Base-by-base conservation (phyloP, 92 coral and sea anemone species). In the Porites cylindrica region DNA sequence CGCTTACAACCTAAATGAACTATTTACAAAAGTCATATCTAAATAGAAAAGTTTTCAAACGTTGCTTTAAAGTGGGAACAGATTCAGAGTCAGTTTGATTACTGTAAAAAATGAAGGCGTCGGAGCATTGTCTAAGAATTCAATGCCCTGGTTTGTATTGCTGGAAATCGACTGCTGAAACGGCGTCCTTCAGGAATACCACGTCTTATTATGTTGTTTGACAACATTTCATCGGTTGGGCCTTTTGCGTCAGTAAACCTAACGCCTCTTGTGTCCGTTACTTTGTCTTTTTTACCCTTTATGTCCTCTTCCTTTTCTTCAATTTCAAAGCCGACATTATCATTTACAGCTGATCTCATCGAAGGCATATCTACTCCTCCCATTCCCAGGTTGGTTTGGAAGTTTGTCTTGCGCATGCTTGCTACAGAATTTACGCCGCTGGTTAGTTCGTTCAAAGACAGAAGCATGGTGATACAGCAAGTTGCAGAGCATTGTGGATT, bases 351-450 rank as follows among this genome's bases (percentile, higher is more conserved):
- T 72, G 78, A 13, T 26, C 64, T 62, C 71, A 83, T 75, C 10
- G 87, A 83, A 18, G 87, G 87, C 87, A 83, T 83, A 32, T 72
- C 80, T 70, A 72, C 72, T 11, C 80, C 61, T 7, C 87, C 87
- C 16, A 83, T 19, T 7, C 80, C 87, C 72, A 83, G 47, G 13
- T 83, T 66, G 11, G 53, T 16, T 6, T 66, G 23, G 24, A 83
- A 19, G 60, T 43, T 43, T 4, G 70, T 19, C 8, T 52, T 62
- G 65, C 62, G 72, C 76, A 72, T 60, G 18, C 85, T 62, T 8
- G 87, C 80, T 47, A 83, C 78, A 11, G 87, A 72, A 20, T 60
- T 83, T 61, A 83, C 81, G 10, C 87, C 87, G 20, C 87, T 74
- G 47, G 80, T 26, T 6, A 72, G 23, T 60, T 82, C 87, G 70